Evolutionary conservation across 2,797 vertebrate genomes (phyloP), one percentile per base, ranked within the genome.

Genomic region (Champsocephalus esox): DNA sequence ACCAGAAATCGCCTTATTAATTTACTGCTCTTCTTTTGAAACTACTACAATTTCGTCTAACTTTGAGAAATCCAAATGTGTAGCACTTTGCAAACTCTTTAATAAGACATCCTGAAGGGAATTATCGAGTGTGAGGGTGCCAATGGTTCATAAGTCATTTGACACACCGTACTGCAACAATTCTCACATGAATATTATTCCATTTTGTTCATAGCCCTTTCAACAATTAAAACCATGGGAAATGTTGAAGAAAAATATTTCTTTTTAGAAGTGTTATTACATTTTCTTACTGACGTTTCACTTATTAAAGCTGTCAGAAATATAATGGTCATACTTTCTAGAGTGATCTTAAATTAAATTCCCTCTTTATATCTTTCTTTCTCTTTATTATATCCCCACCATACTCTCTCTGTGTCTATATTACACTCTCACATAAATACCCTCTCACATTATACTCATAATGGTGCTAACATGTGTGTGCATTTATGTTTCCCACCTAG

Each of bases 121-220:
- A 75, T 68, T 1, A 62, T 73, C 14, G 67, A 56, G 28, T 67
- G 21, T 52, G 16, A 34, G 9, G 38, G 28, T 19, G 32, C 52
- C 69, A 83, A 77, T 79, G 65, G 60, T 62, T 71, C 32, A 56
- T 56, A 38, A 79, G 68, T 79, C 63, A 69, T 80, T 71, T 75
- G 28, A 78, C 14, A 3, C 21, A 56, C 32, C 9, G 5, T 56
- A 60, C 70, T 67, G 19, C 12, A 69, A 51, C 77, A 74, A 66
- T 38, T 38, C 17, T 71, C 32, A 24, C 52, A 38, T n/a, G 46
- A 52, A 54, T 60, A 65, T 73, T 55, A 58, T 44, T 75, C 61
- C 0, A 51, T 79, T 72, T 24, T 9, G 0, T 43, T 70, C 41
- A 41, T 69, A 66, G n/a, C 13, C n/a, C 75, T 73, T 77, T 71